A percentile compares a stretch with the other conserved stretches of the same genome.
These are phyloP conservation scores for Pissodes strobi DNA, from an alignment of 1,140 invertebrate genomes.

Conservation along the genomic window DNA sequence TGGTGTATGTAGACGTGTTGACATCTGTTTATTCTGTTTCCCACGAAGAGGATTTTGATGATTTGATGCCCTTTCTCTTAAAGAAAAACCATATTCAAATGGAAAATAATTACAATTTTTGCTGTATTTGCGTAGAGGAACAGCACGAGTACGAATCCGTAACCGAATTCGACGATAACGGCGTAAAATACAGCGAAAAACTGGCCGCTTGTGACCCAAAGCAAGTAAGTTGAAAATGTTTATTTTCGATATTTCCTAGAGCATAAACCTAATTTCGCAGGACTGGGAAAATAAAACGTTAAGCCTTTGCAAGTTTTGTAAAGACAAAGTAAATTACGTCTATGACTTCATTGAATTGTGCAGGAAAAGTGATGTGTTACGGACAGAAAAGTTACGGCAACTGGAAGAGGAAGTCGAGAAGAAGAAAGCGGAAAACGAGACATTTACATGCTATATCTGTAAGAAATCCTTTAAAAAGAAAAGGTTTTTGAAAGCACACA, in stretches of 20 bases:
- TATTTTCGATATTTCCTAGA: too few species aligned
- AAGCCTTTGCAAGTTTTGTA: constrained; percentile 28
- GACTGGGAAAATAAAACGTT: constrained; percentile 26
- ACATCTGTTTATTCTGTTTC: too few species aligned
- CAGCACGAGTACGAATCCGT: constrained; percentile 6
- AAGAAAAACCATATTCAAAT: too few species aligned
- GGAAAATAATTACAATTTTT: constrained; percentile 17
- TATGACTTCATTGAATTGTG: constrained; percentile 35
- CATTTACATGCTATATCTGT: constrained; percentile 31
- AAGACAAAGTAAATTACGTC: constrained; percentile 24
- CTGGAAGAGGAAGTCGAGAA: constrained; percentile 14
- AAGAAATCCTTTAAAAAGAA: constrained; percentile 36
- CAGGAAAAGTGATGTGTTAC: constrained; percentile 28
- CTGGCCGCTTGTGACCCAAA: constrained; percentile 21
- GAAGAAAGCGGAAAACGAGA: neutral
- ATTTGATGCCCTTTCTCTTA: too few species aligned
- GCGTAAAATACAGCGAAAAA: constrained; percentile 28
- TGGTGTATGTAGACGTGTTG: too few species aligned
- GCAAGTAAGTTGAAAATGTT: constrained; percentile 20
- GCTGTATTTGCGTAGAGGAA: constrained; percentile 33
- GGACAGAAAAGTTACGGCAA: constrained; percentile 19
- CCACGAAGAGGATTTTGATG: too few species aligned
- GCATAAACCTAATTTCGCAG: too few species aligned
- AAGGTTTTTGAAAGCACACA: constrained; percentile 29
- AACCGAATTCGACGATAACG: constrained; percentile 2